Conservation (phyloP, 2,797 vertebrate genomes). For the Momotus momota region DNA sequence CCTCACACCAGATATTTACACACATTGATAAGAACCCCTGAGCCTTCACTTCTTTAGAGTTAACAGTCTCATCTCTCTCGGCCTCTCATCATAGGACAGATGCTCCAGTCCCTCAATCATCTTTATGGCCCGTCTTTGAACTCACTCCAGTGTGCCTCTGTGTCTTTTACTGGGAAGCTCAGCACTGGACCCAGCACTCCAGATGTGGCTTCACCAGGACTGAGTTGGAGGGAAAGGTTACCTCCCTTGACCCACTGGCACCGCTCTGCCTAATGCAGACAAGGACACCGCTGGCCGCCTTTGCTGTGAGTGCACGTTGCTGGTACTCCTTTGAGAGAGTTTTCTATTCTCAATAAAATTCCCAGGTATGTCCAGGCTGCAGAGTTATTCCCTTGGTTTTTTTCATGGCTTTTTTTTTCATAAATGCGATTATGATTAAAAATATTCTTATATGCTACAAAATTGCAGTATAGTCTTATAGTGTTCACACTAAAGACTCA, state of each 20-base stretch:
- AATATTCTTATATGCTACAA: neutral
- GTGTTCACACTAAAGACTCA: neutral
- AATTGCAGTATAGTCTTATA: neutral
- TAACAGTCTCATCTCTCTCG: neutral
- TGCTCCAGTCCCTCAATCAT: neutral
- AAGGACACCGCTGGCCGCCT: neutral
- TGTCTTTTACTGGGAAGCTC: neutral
- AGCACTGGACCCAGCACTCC: neutral
- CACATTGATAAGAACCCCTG: neutral
- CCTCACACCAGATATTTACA: neutral
- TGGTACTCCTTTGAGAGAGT: neutral
- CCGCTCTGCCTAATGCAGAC: neutral
- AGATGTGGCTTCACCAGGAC: neutral
- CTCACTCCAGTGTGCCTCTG: neutral
- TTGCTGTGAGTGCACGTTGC: neutral
- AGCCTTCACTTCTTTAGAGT: neutral
- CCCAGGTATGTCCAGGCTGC: neutral
- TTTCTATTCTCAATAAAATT: neutral
- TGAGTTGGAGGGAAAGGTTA: neutral
- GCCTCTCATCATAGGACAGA: neutral
- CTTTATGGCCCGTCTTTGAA: neutral
- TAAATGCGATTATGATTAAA: neutral
- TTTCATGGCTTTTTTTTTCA: neutral
- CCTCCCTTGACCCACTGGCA: neutral
- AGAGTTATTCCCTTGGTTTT: neutral